Evolutionary conservation across 2,888 invertebrate genomes (phyloP).

Genomic region (Cactoblastis cactorum): DNA sequence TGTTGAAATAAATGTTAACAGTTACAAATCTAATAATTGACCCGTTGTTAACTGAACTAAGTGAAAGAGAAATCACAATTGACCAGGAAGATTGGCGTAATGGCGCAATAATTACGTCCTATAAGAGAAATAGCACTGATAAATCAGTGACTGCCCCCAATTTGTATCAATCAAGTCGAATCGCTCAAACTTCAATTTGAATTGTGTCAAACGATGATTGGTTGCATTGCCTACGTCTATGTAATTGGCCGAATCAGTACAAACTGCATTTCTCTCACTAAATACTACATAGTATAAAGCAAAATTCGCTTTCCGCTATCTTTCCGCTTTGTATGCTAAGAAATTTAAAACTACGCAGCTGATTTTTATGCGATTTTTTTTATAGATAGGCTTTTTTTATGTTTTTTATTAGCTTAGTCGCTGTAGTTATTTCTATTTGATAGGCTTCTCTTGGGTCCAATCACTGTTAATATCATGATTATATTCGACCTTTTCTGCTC

Average conservation of each 20-base stretch:
- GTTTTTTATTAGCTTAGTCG: conserved; percentile 67
- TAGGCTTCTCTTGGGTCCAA: not conserved
- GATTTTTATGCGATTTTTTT: too few species aligned
- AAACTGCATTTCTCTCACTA: conserved; percentile 48
- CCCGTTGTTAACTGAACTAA: not conserved
- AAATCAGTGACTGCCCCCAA: conserved; percentile 71
- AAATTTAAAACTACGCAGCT: too few species aligned
- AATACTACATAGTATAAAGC: too few species aligned
- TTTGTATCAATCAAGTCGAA: conserved; percentile 70
- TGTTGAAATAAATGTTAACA: not conserved
- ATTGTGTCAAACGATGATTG: conserved; percentile 76
- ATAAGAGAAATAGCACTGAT: conserved; percentile 46
- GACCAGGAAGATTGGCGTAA: conserved; percentile 27
- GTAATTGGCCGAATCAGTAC: conserved; percentile 69
- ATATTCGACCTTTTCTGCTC: not conserved
- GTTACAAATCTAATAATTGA: not conserved
- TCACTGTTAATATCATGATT: not conserved
- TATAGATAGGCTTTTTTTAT: too few species aligned
- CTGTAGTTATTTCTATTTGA: conserved; percentile 46
- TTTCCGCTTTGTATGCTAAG: too few species aligned
- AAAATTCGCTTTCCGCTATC: too few species aligned
- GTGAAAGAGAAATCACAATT: conserved; percentile 1
- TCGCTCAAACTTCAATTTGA: conserved; percentile 69
- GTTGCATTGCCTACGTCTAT: conserved; percentile 64
- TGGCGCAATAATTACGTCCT: conserved; percentile 44